Evolutionary conservation across 1,140 invertebrate species (phyloP), one percentile per base, ranked within the genome.

Genomic region (Helicorthomorpha holstii): DNA sequence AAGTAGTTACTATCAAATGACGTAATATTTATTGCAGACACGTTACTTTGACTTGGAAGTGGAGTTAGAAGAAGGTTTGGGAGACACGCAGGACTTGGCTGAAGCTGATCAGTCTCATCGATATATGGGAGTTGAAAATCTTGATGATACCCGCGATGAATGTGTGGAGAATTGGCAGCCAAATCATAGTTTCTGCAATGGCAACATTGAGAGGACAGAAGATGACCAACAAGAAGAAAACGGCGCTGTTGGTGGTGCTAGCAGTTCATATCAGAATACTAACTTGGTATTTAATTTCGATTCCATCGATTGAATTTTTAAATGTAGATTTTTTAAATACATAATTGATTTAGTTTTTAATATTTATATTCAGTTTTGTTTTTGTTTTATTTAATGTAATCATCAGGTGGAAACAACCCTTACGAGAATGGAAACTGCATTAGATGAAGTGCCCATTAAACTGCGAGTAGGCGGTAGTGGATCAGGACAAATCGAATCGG

Each of bases 391-490:
- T 38, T 38, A 38, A 38, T 38, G 4, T 10, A 10, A 10, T 21
- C 21, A 10, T 10, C 21, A 45, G 43, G 7, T 21, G 4, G 7
- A 21, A 7, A 21, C 7, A 10, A 21, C 43, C 4, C 7, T 10
- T 10, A 21, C 7, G 14, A 22, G 24, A 48, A 10, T 27, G 4
- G 47, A 48, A 26, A 10, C 4, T 10, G 47, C 10, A 24, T 27
- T 48, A 19, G 47, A 48, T 27, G 47, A 48, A 48, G 47, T 48
- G 47, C 47, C 47, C 3, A 48, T 26, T 48, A 48, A 48, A 27
- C 19, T 48, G 25, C 12, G 29, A 34, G 29, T 7, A 7, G 29
- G 29, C 4, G 21, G 7, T 21, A n/a, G 4, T 45, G 7, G 4
- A 10, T 21, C 43, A 45, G 43, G 14, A 23, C 21, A 21, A 45